These are phyloP conservation scores for Eutolmus rufibarbis DNA, from an alignment of 2,888 invertebrate genomes.

Conservation along the genomic window DNA sequence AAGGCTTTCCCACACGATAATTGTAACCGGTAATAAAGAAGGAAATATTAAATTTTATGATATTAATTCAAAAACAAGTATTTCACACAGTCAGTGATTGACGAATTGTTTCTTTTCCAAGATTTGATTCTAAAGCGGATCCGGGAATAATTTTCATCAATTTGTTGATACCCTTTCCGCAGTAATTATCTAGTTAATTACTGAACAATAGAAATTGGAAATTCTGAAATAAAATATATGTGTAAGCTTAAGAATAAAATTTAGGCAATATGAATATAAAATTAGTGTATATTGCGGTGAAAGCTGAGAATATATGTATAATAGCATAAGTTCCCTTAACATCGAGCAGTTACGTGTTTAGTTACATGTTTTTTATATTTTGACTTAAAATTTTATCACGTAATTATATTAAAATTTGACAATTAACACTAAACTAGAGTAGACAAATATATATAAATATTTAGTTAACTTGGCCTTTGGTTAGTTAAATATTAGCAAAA, in stretches of 20 bases:
- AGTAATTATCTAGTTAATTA: not conserved
- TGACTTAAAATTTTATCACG: constrained; percentile 10
- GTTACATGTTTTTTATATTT: constrained; percentile 36
- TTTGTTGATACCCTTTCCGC: not conserved
- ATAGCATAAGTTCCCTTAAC: not conserved
- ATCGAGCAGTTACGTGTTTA: constrained; percentile 33
- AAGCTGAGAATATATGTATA: not conserved
- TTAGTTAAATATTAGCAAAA: constrained; percentile 60
- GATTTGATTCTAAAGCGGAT: not conserved
- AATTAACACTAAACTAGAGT: constrained; percentile 37
- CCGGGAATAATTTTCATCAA: not conserved
- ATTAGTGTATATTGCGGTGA: constrained; percentile 15
- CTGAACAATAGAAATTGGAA: not conserved
- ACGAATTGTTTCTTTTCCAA: not conserved
- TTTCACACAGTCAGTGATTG: no score
- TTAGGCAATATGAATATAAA: not conserved
- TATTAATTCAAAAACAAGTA: no score
- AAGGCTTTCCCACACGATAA: no score
- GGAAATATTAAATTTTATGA: no score
- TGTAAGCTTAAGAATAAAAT: not conserved
- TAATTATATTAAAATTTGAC: constrained; percentile 35
- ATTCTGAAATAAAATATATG: not conserved
- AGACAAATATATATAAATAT: constrained; percentile 40
- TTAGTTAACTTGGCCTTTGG: constrained; percentile 65
- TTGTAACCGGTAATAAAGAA: no score